These are phyloP conservation scores for Eupeodes luniger DNA, from an alignment of 2,888 invertebrate genomes.

Conservation along the genomic window DNA sequence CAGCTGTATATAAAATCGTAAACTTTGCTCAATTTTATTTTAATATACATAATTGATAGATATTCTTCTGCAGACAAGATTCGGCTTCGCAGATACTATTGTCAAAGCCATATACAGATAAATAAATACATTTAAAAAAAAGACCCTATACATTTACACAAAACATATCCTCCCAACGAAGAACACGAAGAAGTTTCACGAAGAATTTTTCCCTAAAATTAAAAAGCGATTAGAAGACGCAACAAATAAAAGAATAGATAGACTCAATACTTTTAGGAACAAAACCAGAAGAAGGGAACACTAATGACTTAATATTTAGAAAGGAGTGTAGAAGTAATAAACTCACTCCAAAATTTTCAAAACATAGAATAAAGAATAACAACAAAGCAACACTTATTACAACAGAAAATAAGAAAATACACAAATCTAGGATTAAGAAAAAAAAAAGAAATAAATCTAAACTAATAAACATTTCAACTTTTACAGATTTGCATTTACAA, in stretches of 20 bases:
- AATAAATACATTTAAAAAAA: too few relatives aligned
- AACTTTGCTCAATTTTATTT: too few relatives aligned
- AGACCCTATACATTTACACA: not conserved
- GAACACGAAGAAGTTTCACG: conserved; percentile 42
- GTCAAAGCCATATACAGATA: too few relatives aligned
- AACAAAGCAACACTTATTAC: conserved; percentile 55
- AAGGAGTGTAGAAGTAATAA: conserved; percentile 73
- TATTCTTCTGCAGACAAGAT: too few relatives aligned
- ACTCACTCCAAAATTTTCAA: conserved; percentile 59
- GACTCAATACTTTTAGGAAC: conserved; percentile 53
- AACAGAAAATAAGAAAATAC: conserved; percentile 35
- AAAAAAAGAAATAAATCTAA: conserved; percentile 24
- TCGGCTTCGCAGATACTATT: too few relatives aligned
- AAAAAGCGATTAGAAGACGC: conserved; percentile 43
- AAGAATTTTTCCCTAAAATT: conserved; percentile 48
- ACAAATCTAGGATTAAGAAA: conserved; percentile 45
- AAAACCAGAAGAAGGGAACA: conserved; percentile 34
- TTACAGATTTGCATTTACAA: not conserved
- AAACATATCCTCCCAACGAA: conserved; percentile 34
- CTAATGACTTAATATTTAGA: conserved; percentile 50
- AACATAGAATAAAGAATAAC: conserved; percentile 60
- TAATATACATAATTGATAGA: too few relatives aligned
- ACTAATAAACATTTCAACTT: not conserved
- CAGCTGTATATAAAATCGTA: too few relatives aligned
- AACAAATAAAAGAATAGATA: conserved; percentile 26